phyloP scores from a whole-genome alignment of 2,113 vertebrate genomes.

The Tyto alba region DNA sequence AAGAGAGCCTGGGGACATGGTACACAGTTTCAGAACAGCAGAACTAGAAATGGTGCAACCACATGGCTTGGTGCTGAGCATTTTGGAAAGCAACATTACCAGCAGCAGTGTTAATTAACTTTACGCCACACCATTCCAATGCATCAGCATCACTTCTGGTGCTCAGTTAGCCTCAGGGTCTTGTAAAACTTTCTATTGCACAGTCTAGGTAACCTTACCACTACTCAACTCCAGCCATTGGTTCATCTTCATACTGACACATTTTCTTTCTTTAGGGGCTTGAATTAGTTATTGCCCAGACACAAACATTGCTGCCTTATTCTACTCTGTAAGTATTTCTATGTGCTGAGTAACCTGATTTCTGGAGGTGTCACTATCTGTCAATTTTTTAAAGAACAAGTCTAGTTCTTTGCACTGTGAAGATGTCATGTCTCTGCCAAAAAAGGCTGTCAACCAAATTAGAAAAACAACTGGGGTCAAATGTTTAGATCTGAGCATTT shows the following conservation, averaged over 20 bases:
- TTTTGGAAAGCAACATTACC: background rate
- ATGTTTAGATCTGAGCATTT: background rate
- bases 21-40: background rate
- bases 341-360: background rate
- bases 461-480: background rate
- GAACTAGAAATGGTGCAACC: background rate
- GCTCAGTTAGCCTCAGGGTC: background rate
- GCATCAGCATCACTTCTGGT: background rate
- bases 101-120: background rate
- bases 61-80: background rate
- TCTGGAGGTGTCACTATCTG: background rate
- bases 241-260: background rate
- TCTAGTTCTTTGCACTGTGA: background rate
- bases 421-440: background rate
- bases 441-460: background rate
- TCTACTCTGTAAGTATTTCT: background rate
- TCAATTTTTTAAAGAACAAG: background rate
- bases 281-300: background rate
- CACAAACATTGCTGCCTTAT: background rate
- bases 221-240: background rate
- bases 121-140: background rate
- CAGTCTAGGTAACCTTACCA: background rate
- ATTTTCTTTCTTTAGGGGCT: background rate
- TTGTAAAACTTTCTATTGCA: background rate
- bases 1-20: background rate